phyloP scores from a whole-genome alignment of 35 echinoderm and acorn worm species.

The Anneissia japonica region DNA sequence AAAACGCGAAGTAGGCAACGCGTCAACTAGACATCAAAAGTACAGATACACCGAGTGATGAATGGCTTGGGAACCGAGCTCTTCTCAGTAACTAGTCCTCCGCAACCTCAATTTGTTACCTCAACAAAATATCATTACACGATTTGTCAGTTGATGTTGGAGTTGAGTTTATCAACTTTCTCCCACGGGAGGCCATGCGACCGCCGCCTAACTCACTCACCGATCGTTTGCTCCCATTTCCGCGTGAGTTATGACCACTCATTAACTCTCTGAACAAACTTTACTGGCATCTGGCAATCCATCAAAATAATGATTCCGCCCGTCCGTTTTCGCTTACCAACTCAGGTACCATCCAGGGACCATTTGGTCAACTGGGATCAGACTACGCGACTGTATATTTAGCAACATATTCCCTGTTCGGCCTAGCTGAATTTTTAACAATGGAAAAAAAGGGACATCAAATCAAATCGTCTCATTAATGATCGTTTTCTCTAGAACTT shows the following conservation, averaged over 20 bases:
- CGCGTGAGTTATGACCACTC: neutral
- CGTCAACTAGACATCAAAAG: too few species aligned
- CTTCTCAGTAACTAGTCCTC: too few species aligned
- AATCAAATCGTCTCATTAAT: too few species aligned
- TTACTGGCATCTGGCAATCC: neutral
- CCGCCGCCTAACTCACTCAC: neutral
- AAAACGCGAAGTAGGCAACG: too few species aligned
- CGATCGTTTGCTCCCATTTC: conserved; percentile 1
- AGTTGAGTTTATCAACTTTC: neutral
- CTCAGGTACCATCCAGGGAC: neutral
- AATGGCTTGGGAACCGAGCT: too few species aligned
- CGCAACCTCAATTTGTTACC: neutral
- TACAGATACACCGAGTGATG: too few species aligned
- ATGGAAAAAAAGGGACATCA: too few species aligned
- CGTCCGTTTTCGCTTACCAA: neutral
- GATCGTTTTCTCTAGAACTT: too few species aligned
- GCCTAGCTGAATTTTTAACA: too few species aligned
- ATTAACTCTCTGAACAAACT: neutral
- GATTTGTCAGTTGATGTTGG: neutral
- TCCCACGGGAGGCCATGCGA: neutral
- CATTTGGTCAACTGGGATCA: neutral
- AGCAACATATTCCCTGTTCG: neutral
- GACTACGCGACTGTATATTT: neutral
- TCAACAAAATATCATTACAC: neutral
- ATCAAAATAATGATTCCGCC: neutral